Conservation (phyloP, 1,140 invertebrate species). For the Aplysia californica region DNA sequence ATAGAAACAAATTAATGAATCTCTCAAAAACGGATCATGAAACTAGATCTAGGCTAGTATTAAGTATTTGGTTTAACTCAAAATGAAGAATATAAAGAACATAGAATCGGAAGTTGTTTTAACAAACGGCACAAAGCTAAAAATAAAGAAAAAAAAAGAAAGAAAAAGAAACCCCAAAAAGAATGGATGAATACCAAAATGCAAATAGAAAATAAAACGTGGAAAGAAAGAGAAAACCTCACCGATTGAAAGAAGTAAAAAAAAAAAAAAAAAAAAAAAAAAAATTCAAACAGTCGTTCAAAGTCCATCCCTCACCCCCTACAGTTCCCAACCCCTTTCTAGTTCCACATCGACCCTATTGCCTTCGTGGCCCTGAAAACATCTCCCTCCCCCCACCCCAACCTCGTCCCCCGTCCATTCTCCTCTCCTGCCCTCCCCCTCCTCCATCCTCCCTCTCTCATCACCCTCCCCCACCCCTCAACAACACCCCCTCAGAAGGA, state of each 20-base stretch:
- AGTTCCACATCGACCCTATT: background rate
- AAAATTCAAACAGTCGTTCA: too few species aligned
- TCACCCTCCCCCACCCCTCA: background rate
- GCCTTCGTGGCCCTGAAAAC: background rate
- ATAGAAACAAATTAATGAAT: background rate
- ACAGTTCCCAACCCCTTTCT: background rate
- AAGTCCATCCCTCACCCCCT: too few species aligned
- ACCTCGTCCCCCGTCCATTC: background rate
- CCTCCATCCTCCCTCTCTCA: background rate
- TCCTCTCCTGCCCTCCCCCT: background rate
- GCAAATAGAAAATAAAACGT: background rate
- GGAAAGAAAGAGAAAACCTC: background rate
- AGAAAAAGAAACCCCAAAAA: background rate
- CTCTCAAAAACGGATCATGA: background rate
- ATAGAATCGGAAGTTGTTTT: background rate
- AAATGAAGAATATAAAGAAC: background rate
- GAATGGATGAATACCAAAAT: background rate
- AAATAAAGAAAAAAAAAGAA: too few species aligned
- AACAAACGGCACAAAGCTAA: background rate
- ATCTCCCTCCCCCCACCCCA: background rate
- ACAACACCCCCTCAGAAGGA: too few species aligned
- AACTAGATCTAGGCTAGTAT: background rate
- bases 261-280: too few species aligned
- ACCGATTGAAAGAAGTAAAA: background rate
- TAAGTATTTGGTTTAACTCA: background rate